phyloP scores from a whole-genome alignment of 2,888 invertebrate genomes.

The Tuberolachnus salignus region DNA sequence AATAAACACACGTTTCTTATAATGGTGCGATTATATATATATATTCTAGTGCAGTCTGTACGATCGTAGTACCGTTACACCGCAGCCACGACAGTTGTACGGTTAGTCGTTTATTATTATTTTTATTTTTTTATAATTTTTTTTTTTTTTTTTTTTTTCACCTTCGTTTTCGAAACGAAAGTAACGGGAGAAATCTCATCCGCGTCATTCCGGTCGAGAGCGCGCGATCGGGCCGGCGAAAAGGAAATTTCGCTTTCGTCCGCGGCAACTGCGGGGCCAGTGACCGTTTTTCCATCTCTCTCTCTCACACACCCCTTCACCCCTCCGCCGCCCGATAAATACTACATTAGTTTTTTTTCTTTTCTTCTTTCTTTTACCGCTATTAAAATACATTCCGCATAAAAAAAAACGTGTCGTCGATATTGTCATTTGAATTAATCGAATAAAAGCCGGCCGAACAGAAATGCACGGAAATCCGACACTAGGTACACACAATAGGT shows the following conservation, averaged over 20 bases:
- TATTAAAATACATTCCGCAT: too few relatives aligned
- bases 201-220: conserved; percentile 49
- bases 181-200: conserved; percentile 55
- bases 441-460: too few relatives aligned
- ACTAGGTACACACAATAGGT: too few relatives aligned
- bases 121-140: background rate
- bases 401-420: too few relatives aligned
- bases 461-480: too few relatives aligned
- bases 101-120: conserved; percentile 19
- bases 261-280: conserved; percentile 16
- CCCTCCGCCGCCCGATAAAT: background rate
- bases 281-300: conserved; percentile 28
- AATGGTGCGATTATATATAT: too few relatives aligned
- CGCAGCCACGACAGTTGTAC: background rate
- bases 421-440: too few relatives aligned
- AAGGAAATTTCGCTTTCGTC: conserved; percentile 55
- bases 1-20: too few relatives aligned
- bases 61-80: conserved; percentile 18
- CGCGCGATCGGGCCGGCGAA: conserved; percentile 30
- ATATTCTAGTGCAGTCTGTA: background rate
- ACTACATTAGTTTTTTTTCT: background rate
- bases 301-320: background rate
- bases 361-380: background rate
- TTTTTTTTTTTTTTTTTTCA: conserved; percentile 46
- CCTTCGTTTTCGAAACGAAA: conserved; percentile 57